Conservation (phyloP, 2,888 invertebrate species). For the Hipparchia sbordonii region DNA sequence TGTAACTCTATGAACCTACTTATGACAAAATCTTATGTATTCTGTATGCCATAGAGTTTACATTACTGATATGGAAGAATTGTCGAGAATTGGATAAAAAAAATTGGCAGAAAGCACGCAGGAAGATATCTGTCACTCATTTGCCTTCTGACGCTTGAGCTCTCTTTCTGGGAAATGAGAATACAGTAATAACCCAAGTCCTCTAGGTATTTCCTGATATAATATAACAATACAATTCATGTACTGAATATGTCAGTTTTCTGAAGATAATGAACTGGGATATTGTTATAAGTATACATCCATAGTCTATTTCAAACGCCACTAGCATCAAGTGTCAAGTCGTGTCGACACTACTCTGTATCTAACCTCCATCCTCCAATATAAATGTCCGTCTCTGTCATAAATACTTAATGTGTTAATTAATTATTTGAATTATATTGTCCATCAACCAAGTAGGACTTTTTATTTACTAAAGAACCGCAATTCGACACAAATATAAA, state of each 20-base stretch:
- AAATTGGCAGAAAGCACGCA: constrained; percentile 49
- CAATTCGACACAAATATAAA: neutral
- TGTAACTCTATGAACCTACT: constrained; percentile 15
- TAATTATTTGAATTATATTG: too few species aligned
- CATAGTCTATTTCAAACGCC: too few species aligned
- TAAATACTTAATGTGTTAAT: too few species aligned
- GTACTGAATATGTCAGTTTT: neutral
- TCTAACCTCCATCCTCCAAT: too few species aligned
- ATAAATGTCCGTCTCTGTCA: too few species aligned
- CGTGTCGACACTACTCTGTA: too few species aligned
- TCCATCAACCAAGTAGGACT: too few species aligned
- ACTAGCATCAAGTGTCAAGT: too few species aligned
- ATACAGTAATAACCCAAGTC: constrained; percentile 53
- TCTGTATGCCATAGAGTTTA: constrained; percentile 43
- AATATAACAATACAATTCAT: neutral
- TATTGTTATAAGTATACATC: too few species aligned
- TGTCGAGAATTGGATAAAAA: constrained; percentile 37
- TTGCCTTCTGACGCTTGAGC: constrained; percentile 54
- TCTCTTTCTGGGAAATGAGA: constrained; percentile 65
- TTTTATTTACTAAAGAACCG: too few species aligned
- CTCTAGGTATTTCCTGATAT: constrained; percentile 17
- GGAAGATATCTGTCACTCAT: constrained; percentile 74
- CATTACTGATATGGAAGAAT: constrained; percentile 30
- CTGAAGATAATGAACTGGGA: neutral
- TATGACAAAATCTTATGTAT: constrained; percentile 29